phyloP scores from a whole-genome alignment of 2,888 invertebrate species.

The Xylota segnis region DNA sequence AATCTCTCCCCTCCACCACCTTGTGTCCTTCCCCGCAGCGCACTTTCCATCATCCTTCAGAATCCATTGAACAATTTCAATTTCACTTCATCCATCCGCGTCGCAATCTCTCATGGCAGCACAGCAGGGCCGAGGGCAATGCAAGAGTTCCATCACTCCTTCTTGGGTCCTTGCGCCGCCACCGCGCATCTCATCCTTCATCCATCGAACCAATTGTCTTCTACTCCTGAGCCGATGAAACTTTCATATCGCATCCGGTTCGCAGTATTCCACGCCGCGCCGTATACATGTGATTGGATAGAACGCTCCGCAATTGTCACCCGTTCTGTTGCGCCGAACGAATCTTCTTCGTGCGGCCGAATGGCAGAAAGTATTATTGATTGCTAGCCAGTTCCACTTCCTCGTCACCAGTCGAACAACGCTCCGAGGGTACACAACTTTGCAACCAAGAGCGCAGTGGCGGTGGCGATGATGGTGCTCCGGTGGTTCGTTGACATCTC shows the following conservation, averaged over 20 bases:
- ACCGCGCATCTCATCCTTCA: slow-evolving; percentile 19
- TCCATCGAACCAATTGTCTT: slow-evolving; percentile 71
- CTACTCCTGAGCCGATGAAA: slow-evolving; percentile 64
- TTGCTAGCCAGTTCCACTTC: slow-evolving; percentile 52
- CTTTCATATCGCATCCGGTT: slow-evolving; percentile 63
- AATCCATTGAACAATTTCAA: slow-evolving; percentile 38
- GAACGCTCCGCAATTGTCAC: slow-evolving; percentile 39
- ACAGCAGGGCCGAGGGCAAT: slow-evolving; percentile 32
- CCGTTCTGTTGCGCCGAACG: slow-evolving; percentile 3
- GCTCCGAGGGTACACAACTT: slow-evolving; percentile 52
- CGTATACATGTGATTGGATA: slow-evolving; percentile 40
- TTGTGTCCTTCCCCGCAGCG: not conserved
- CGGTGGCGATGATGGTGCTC: not conserved
- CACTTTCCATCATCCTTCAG: slow-evolving; percentile 19
- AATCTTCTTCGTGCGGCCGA: slow-evolving; percentile 40
- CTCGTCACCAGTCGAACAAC: slow-evolving; percentile 18
- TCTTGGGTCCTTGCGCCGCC: slow-evolving; percentile 14
- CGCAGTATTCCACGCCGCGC: not conserved
- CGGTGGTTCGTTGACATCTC: slow-evolving; percentile 68
- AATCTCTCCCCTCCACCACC: not conserved
- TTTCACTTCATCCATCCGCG: slow-evolving; percentile 42
- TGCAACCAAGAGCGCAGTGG: slow-evolving; percentile 27
- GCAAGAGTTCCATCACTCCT: slow-evolving; percentile 51
- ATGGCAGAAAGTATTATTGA: slow-evolving; percentile 45
- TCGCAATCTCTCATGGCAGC: slow-evolving; percentile 49